phyloP scores from a whole-genome alignment of 2,797 vertebrate species.

The Mastacembelus armatus region DNA sequence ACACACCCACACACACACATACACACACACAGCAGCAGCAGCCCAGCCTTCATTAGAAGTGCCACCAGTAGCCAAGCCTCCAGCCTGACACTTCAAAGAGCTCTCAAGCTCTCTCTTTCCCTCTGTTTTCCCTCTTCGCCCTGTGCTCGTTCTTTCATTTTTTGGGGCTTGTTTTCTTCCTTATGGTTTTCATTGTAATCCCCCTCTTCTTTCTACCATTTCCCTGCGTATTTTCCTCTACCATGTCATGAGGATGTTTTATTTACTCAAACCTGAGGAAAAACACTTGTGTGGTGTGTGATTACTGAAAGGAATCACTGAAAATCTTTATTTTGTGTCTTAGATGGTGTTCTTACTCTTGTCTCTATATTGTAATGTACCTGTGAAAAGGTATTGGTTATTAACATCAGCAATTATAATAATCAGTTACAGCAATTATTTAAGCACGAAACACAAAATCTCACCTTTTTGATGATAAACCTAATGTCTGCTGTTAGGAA shows the following conservation, averaged over 20 bases:
- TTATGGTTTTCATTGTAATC: conserved; percentile 11
- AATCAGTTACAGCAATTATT: no score
- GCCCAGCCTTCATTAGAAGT: conserved; percentile 65
- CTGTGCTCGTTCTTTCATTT: conserved; percentile 29
- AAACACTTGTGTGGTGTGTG: conserved; percentile 24
- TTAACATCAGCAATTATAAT: no score
- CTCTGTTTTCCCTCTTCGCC: not conserved
- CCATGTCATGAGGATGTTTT: not conserved
- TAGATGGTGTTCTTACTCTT: no score
- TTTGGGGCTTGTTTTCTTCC: conserved; percentile 37
- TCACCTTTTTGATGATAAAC: no score
- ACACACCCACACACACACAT: conserved; percentile 32
- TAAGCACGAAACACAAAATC: no score
- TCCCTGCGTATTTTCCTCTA: not conserved
- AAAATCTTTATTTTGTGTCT: not conserved
- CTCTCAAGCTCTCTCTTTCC: conserved; percentile 24
- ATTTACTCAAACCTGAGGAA: conserved; percentile 2
- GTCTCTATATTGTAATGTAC: no score
- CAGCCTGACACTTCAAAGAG: conserved; percentile 73
- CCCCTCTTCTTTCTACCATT: conserved; percentile 15
- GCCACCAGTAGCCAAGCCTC: conserved; percentile 66
- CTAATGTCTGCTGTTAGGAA: no score
- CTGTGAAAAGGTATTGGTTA: no score
- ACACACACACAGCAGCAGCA: conserved; percentile 28
- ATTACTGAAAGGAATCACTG: conserved; percentile 21